These are phyloP conservation scores for Ploceus nigricollis DNA, from an alignment of 2,113 vertebrate species.

Conservation along the genomic window DNA sequence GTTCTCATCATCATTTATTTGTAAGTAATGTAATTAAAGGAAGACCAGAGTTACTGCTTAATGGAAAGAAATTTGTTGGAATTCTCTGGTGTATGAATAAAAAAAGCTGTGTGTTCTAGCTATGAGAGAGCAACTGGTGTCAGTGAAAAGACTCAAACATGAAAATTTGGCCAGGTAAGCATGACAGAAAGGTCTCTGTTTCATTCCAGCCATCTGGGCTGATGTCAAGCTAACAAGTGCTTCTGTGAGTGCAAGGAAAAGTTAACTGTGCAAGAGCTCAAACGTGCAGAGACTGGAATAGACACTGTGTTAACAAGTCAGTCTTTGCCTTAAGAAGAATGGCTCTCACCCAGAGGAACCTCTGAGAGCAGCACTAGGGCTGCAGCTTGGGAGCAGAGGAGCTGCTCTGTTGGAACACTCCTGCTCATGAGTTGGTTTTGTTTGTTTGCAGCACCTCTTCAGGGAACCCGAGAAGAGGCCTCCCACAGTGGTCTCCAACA, in stretches of 20 bases:
- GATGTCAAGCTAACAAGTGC: background rate
- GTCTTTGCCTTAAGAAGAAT: background rate
- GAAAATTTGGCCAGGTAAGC: background rate
- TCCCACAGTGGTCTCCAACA: conserved; percentile 90
- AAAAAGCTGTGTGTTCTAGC: background rate
- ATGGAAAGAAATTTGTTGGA: background rate
- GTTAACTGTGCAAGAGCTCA: background rate
- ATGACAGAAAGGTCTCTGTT: background rate
- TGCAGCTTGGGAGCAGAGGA: background rate
- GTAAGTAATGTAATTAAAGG: background rate
- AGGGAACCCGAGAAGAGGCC: conserved; percentile 98
- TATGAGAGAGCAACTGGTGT: background rate
- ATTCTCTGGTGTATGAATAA: background rate
- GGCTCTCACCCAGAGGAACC: background rate
- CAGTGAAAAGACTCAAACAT: background rate
- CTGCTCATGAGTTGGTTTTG: background rate
- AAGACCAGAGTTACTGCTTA: background rate
- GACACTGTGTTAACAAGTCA: background rate
- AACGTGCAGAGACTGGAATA: background rate
- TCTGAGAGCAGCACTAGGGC: background rate
- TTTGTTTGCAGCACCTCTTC: conserved; percentile 87
- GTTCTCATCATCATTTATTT: background rate
- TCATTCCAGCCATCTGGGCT: background rate
- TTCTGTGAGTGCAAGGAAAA: background rate
- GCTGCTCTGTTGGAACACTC: background rate